Percentiles rank a stretch among this genome's conserved stretches.
Conservation (phyloP, 1,140 invertebrate species). For the Lerema accius region DNA sequence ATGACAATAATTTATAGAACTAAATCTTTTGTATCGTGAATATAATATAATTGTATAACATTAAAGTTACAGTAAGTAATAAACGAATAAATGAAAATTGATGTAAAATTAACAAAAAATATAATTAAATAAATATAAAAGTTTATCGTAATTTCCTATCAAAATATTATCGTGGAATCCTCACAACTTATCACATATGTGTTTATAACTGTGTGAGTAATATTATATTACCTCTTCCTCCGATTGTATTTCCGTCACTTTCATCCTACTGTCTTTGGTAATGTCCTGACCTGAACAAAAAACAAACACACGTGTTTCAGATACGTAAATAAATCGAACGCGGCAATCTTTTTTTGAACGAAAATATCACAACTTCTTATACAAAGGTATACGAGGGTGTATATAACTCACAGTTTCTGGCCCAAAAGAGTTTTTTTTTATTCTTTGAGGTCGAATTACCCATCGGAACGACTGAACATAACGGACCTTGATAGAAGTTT, state of each 20-base stretch:
- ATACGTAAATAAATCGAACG: slow-evolving; percentile 57
- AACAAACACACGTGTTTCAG: slow-evolving; percentile 52
- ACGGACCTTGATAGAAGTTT: slow-evolving; percentile 48
- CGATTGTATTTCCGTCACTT: slow-evolving; percentile 77
- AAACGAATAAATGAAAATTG: too few species aligned
- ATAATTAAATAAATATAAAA: too few species aligned
- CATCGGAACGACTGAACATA: slow-evolving; percentile 62
- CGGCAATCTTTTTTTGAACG: slow-evolving; percentile 13
- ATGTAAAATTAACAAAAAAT: too few species aligned
- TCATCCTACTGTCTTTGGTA: slow-evolving; percentile 80
- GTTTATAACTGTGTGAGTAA: too few species aligned
- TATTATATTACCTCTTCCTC: slow-evolving; percentile 71
- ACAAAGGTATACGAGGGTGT: too few species aligned
- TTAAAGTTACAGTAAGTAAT: too few species aligned
- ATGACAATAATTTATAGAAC: too few species aligned
- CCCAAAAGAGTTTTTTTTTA: slow-evolving; percentile 53
- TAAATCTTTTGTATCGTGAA: too few species aligned
- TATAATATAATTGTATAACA: too few species aligned
- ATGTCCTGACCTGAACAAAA: slow-evolving; percentile 84
- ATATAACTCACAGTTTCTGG: slow-evolving; percentile 64
- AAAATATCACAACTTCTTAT: slow-evolving; percentile 52
- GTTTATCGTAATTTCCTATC: too few species aligned
- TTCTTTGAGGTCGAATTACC: slow-evolving; percentile 66
- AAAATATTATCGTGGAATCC: too few species aligned
- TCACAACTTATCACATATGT: too few species aligned